Evolutionary conservation across 53 echinoderm and acorn worm species (phyloP).

Genomic region (Henricia sp.): DNA sequence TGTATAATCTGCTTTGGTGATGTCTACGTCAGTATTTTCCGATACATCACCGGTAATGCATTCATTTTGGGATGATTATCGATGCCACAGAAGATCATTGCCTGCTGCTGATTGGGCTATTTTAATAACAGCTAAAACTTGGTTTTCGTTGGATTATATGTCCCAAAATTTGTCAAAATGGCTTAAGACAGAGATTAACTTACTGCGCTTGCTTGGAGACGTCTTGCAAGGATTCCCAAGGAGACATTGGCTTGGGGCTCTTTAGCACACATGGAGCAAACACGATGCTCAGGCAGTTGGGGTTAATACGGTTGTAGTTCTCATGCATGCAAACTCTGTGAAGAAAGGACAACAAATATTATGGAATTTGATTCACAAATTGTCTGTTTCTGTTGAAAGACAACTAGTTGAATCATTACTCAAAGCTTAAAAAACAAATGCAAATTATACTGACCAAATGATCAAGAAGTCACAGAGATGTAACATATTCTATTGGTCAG

Average conservation of each 20-base stretch:
- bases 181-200: constrained; percentile 32
- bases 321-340: constrained; percentile 85
- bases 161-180: too few species aligned
- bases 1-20: not conserved
- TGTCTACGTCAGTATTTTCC: not conserved
- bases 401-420: not conserved
- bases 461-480: too few species aligned
- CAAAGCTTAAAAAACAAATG: not conserved
- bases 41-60: too few species aligned
- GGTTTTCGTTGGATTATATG: too few species aligned
- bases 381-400: not conserved
- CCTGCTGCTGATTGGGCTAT: too few species aligned
- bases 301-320: constrained; percentile 90
- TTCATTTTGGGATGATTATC: too few species aligned
- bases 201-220: constrained; percentile 96
- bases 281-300: constrained; percentile 90
- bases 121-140: too few species aligned
- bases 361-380: too few species aligned
- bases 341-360: too few species aligned
- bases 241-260: constrained; percentile 69
- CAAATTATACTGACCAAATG: too few species aligned
- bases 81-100: too few species aligned
- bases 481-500: too few species aligned
- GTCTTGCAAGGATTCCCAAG: constrained; percentile 96
- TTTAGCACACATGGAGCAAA: constrained; percentile 94